phyloP scores from a whole-genome alignment of 1,140 invertebrate species.

The Phocides pigmalion region DNA sequence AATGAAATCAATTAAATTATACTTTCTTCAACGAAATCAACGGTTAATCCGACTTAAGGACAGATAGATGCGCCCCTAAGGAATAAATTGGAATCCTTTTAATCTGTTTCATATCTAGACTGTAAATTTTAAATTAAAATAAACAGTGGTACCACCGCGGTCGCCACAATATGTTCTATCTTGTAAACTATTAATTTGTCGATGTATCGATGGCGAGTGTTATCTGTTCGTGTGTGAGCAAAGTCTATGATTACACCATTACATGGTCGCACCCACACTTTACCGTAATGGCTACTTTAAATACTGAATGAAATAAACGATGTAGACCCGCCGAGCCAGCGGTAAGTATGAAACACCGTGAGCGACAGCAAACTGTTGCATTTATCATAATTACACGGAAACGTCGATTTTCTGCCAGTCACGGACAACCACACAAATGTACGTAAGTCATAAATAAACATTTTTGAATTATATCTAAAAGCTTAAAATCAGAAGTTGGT shows the following conservation, averaged over 20 bases:
- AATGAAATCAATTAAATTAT: too few species aligned
- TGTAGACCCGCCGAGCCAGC: not conserved
- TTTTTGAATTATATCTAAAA: not conserved
- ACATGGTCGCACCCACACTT: slow-evolving; percentile 8
- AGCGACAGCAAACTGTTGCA: slow-evolving; percentile 16
- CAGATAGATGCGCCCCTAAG: too few species aligned
- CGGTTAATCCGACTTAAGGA: too few species aligned
- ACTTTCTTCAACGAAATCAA: too few species aligned
- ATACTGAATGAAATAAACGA: slow-evolving; percentile 2
- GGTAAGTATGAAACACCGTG: not conserved
- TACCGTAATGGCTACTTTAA: slow-evolving; percentile 6
- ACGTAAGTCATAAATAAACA: not conserved
- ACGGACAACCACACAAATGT: not conserved
- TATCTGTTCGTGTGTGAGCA: not conserved
- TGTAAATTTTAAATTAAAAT: too few species aligned
- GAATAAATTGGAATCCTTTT: too few species aligned
- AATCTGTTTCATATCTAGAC: too few species aligned
- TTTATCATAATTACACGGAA: slow-evolving; percentile 24
- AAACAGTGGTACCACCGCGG: too few species aligned
- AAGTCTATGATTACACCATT: slow-evolving; percentile 4
- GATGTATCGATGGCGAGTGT: not conserved
- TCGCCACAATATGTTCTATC: too few species aligned
- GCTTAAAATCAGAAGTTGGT: too few species aligned
- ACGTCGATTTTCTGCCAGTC: slow-evolving; percentile 3
- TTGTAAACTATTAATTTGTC: not conserved